These are phyloP conservation scores for Drosophila dunni DNA, from an alignment of 1,140 invertebrate genomes.

Conservation along the genomic window DNA sequence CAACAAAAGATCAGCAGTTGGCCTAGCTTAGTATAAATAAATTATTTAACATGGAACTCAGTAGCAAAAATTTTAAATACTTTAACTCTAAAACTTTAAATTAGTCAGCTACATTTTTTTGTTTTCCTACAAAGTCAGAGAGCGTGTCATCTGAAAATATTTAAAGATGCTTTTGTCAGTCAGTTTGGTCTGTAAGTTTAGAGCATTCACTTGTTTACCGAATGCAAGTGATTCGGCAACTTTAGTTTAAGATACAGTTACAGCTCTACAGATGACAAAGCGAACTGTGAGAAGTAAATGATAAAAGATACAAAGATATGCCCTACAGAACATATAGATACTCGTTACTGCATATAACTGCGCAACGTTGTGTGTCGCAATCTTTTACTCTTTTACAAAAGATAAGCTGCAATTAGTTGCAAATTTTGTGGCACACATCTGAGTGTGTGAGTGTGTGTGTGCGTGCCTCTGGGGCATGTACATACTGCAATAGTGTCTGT, in stretches of 20 bases:
- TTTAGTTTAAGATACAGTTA: constrained; percentile 1
- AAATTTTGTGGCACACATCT: constrained; percentile 61
- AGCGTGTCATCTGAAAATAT: background rate
- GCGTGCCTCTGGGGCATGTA: constrained; percentile 28
- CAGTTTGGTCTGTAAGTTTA: background rate
- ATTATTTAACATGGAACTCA: no score
- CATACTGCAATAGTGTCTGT: constrained; percentile 41
- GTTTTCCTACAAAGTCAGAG: background rate
- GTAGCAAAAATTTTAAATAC: no score
- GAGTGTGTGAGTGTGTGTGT: background rate
- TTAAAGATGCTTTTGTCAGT: background rate
- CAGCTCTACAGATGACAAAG: background rate
- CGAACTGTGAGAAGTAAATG: no score
- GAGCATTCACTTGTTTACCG: background rate
- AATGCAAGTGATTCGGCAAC: background rate
- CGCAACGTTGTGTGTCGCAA: constrained; percentile 13
- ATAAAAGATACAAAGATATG: background rate
- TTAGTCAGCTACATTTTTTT: no score
- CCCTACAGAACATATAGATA: background rate
- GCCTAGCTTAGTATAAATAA: background rate
- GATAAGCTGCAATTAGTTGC: constrained; percentile 73
- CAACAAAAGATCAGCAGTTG: background rate
- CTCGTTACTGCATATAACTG: background rate
- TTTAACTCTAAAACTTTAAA: no score
- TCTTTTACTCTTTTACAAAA: constrained; percentile 36